Base-by-base conservation (phyloP, 2,888 invertebrate genomes). In the Prenolepis imparis region DNA sequence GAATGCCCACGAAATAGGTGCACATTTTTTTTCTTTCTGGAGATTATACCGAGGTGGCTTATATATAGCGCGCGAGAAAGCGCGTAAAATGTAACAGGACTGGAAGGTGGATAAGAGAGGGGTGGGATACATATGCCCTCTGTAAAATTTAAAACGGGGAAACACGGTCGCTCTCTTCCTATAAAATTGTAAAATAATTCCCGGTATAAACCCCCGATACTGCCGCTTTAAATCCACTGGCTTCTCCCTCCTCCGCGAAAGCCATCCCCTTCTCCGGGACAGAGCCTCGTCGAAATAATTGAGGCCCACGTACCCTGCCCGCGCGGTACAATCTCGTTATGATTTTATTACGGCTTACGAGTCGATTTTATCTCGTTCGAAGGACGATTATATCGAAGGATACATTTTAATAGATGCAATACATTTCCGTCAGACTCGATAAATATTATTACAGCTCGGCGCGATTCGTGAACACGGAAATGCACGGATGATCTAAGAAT, bases 151-250 rank as follows among this genome's bases (percentile, higher is more conserved):
- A 85, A 83, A 86, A 86, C 84, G 83, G 73, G 78, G 86, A 89
- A 89, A 89, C 85, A 75, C 57, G 67, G 74, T 52, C 75, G 36
- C 68, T 64, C 67, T 55, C 59, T 59, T 77, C 75, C 86, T 83
- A 86, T 89, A 88, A 90, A 89, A 89, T 84, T 86, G 87, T 85
- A 85, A 83, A 89, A 90, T 89, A 87, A 88, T 88, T 86, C 86
- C 86, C 83, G 57, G 41, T 84, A 86, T 81, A 84, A 83, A 83
- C 84, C 83, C 81, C 67, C 72, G 61, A 74, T 61, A 59, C 66
- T 82, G 89, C 74, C 67, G 89, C 81, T 89, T 86, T 88, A 88
- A 89, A 89, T 88, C 89, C 87, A 52, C 82, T 84, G 73, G 80
- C 75, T 85, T 67, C n/a, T 48, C 24, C 18, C 39, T 8, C 18